Percentiles rank a stretch among this genome's conserved stretches.
phyloP scores from a whole-genome alignment of 2,797 vertebrate genomes.

The Anguilla obscura region DNA sequence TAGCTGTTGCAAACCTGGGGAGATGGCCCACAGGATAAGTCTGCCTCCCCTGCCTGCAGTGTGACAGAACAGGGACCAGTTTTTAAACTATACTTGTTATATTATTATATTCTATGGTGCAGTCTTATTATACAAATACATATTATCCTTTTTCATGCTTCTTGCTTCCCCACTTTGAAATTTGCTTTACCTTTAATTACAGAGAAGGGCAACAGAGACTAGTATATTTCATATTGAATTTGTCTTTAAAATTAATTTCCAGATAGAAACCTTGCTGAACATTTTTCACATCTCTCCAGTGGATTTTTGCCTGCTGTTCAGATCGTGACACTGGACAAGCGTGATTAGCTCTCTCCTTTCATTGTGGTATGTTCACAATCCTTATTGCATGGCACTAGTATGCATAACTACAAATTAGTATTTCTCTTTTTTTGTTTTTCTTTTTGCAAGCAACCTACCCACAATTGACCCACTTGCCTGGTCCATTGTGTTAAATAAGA shows the following conservation, averaged over 20 bases:
- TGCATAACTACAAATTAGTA: not conserved
- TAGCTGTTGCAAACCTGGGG: slow-evolving; percentile 68
- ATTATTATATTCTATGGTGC: no score
- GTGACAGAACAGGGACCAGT: not conserved
- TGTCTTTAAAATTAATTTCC: no score
- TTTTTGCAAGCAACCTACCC: not conserved
- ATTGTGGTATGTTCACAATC: not conserved
- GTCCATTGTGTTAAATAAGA: not conserved
- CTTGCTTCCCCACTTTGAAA: no score
- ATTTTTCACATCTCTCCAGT: not conserved
- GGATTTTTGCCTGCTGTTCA: not conserved
- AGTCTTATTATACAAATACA: no score
- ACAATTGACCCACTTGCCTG: not conserved
- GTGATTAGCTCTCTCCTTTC: not conserved
- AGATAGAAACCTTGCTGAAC: no score
- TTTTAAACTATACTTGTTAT: no score
- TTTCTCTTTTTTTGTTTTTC: not conserved
- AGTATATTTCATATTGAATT: no score
- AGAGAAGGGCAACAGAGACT: no score
- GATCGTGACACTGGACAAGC: not conserved
- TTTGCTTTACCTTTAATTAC: no score
- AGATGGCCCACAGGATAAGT: slow-evolving; percentile 70
- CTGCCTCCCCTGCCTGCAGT: slow-evolving; percentile 31
- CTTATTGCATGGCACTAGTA: not conserved
- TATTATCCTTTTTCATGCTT: no score